Evolutionary conservation across 2,113 vertebrate species (phyloP).

Genomic region (Pygoscelis antarcticus): DNA sequence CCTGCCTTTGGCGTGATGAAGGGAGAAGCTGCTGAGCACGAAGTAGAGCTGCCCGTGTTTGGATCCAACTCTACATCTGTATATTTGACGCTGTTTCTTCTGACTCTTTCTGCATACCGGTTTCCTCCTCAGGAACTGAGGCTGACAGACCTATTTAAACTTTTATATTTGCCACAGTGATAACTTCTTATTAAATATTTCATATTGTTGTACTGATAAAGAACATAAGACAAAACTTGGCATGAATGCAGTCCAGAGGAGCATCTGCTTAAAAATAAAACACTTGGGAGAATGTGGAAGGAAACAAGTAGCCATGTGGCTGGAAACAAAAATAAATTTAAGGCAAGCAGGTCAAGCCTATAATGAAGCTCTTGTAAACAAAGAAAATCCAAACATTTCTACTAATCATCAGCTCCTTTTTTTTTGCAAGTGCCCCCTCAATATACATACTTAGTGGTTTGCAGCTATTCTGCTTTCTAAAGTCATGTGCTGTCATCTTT

Average conservation of each 20-base stretch:
- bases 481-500: neutral
- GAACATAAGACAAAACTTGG: slow-evolving; percentile 67
- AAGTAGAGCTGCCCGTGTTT: neutral
- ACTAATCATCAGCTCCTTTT: neutral
- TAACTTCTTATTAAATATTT: slow-evolving; percentile 82
- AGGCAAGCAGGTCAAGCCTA: slow-evolving; percentile 2
- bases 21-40: neutral
- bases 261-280: slow-evolving; percentile 61
- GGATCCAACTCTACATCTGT: neutral
- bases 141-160: slow-evolving; percentile 69
- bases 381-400: neutral
- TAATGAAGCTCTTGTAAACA: neutral
- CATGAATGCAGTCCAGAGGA: slow-evolving; percentile 20
- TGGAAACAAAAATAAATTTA: slow-evolving; percentile 10
- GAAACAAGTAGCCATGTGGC: neutral
- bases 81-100: slow-evolving; percentile 3
- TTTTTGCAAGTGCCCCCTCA: neutral
- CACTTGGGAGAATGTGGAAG: slow-evolving; percentile 17
- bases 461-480: neutral
- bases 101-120: slow-evolving; percentile 1
- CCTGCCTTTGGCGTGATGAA: neutral
- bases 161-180: slow-evolving; percentile 74
- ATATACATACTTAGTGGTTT: neutral
- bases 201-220: slow-evolving; percentile 74
- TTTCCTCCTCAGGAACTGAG: slow-evolving; percentile 42